These are phyloP conservation scores for Oxycera nigricornis DNA, from an alignment of 2,888 invertebrate genomes.

Conservation along the genomic window DNA sequence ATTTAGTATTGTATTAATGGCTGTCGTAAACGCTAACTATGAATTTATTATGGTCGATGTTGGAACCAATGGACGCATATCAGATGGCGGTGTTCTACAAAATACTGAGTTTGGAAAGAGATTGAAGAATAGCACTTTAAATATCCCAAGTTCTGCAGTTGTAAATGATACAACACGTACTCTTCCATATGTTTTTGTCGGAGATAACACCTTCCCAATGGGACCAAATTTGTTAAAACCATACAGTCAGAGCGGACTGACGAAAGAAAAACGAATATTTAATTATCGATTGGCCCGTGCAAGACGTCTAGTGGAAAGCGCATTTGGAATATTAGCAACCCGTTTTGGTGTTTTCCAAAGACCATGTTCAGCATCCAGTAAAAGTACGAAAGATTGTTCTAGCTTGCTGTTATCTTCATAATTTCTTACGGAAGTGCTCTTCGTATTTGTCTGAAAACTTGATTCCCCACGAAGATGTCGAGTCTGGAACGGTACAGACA, in stretches of 20 bases:
- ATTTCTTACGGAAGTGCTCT: no score
- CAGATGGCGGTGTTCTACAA: no score
- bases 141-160: not conserved
- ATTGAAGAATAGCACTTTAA: no score
- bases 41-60: no score
- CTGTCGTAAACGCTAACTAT: no score
- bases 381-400: not conserved
- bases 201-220: not conserved
- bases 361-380: not conserved
- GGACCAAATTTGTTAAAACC: not conserved
- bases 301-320: no score
- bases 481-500: not conserved
- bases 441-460: no score
- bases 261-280: not conserved
- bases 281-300: not conserved
- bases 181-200: not conserved
- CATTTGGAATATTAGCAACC: no score
- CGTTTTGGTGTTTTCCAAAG: not conserved
- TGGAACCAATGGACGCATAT: no score
- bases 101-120: no score
- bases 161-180: not conserved
- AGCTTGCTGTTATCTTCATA: not conserved
- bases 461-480: not conserved
- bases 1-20: not conserved
- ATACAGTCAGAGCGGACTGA: not conserved